Evolutionary conservation across 2,888 invertebrate genomes (phyloP), one percentile per base, ranked within the genome.

Genomic region (Cantharis nigra): DNA sequence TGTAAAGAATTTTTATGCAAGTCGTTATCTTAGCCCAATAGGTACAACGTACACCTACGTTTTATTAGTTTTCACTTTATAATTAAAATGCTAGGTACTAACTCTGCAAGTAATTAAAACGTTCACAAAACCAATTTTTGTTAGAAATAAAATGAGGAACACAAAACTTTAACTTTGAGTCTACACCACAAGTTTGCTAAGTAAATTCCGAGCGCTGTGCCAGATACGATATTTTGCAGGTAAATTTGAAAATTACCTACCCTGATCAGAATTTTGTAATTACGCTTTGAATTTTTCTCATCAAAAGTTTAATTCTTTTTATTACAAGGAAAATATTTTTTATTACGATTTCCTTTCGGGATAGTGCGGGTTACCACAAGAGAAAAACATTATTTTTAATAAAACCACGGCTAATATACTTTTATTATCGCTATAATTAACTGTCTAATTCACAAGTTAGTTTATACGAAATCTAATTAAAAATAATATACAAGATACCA

Each of bases 401-500:
- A 23, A 49, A 49, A 49, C 49, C 49, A 49, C 49, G 49, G 18
- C n/a, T 23, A 67, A 74, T 72, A 69, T 71, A 63, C 71, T 76
- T 78, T 78, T 78, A 78, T 78, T 70, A 65, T 69, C 69, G 74
- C 76, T 64, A 71, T 79, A 79, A 79, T 77, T 79, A 79, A 76
- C 76, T 72, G 76, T 77, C 77, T 64, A 74, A 72, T 69, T 74
- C 65, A 71, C 71, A 78, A 77, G 80, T 80, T 81, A 82, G 82
- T 76, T 81, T 79, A 79, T 78, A 80, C 79, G 77, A 77, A 75
- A 79, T 79, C 77, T 77, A 79, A 80, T 79, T 80, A 80, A 79
- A 79, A 80, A 80, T 80, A 79, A 80, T 78, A 80, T 79, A 80
- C 79, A 80, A 79, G 77, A 76, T 80, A 77, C 80, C 77, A 79